Evolutionary conservation across 2,113 vertebrate species (phyloP), one percentile per base, ranked within the genome.

Genomic region (Xenotilapia leptura): DNA sequence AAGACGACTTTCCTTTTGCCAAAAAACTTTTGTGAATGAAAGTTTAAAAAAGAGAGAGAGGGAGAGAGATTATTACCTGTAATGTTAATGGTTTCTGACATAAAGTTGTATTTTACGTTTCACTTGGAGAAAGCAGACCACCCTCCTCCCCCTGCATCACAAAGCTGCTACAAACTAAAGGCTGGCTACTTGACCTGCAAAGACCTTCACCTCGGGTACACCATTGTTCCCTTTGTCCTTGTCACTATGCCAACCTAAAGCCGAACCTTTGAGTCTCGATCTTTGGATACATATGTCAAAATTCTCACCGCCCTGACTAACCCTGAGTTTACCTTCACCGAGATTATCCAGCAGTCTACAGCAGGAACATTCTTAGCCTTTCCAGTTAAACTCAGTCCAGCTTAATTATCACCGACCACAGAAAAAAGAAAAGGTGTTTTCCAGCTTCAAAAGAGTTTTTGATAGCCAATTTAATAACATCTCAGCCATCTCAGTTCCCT

Each of bases 191-290:
- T 82, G 88, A 93, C 91, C 93, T 82, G 56, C 9, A 10, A 70
- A 85, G 87, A 79, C 80, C 85, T 83, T 23, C 15, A 12, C 26
- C 56, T 60, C 2, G 10, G 40, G 10, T 17, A 58, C 73, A 26
- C 26, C 82, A 88, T 88, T 82, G 86, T 82, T 38, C 4, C 40
- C 75, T 85, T 85, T 90, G 75, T 90, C 33, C 75, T 26, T 28
- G 75, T 86, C 56, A 79, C 89, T 87, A 90, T 92, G 92, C 17
- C 89, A 83, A 92, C 82, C 70, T 9, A 40, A n/a, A 75, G 79
- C 17, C 10, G 33, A 85, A 55, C 77, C 31, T 65, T 77, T 88
- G 55, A 80, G 77, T 80, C 68, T 83, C 73, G 81, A 90, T 86
- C 87, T 88, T 89, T 89, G 86, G 84, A 84, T 80, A 38, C 23